These are phyloP conservation scores for Chrysomela aeneicollis DNA, from an alignment of 2,888 invertebrate species.

Conservation along the genomic window DNA sequence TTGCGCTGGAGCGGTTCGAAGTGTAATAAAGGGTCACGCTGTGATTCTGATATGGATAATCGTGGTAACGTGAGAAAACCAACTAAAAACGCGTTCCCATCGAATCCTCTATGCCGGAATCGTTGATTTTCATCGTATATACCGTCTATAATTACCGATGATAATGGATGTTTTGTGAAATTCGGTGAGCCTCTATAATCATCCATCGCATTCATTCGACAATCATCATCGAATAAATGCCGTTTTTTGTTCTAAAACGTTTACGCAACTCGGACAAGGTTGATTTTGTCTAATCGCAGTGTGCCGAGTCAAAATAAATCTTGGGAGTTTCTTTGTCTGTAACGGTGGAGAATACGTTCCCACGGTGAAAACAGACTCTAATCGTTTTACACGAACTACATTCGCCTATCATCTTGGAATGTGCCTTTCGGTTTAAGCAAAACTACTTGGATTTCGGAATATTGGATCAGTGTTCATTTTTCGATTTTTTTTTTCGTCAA, in stretches of 20 bases:
- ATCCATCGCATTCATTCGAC: conserved; percentile 12
- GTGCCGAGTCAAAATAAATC: conserved; percentile 2
- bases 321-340: conserved; percentile 44
- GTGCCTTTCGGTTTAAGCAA: too few species aligned
- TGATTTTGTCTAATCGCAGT: not conserved
- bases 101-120: not conserved
- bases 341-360: conserved; percentile 39
- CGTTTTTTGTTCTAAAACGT: conserved; percentile 1
- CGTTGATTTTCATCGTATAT: not conserved
- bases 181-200: conserved; percentile 19
- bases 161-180: conserved; percentile 19
- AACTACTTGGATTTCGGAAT: too few species aligned
- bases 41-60: not conserved
- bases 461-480: too few species aligned
- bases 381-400: too few species aligned
- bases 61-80: not conserved
- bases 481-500: too few species aligned
- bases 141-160: conserved; percentile 20
- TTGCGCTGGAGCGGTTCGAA: too few species aligned
- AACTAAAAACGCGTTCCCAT: not conserved
- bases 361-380: conserved; percentile 38
- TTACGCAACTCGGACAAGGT: conserved; percentile 9
- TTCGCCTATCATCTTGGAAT: too few species aligned
- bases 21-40: not conserved
- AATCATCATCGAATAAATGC: conserved; percentile 11